These are phyloP conservation scores for Microvelia longipes DNA, from an alignment of 1,140 invertebrate species.

Conservation along the genomic window DNA sequence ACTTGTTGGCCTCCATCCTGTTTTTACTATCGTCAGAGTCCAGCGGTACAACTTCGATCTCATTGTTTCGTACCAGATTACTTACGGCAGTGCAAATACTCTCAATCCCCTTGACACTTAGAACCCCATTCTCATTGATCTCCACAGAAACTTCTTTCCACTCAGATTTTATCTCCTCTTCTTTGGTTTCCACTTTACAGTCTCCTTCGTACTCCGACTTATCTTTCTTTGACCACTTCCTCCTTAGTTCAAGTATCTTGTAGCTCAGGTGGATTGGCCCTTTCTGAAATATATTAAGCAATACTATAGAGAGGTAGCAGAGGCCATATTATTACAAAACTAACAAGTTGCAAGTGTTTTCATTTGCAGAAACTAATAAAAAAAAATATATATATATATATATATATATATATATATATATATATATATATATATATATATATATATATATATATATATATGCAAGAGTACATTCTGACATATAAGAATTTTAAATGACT, in stretches of 20 bases:
- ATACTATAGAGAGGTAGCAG: no score
- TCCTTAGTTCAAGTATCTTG: constrained; percentile 41
- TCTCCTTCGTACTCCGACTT: constrained; percentile 32
- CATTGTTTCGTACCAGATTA: not conserved
- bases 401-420: no score
- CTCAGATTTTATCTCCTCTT: constrained; percentile 19
- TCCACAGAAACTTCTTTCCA: constrained; percentile 52
- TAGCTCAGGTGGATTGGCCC: constrained; percentile 41
- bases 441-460: no score
- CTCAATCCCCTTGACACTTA: constrained; percentile 41
- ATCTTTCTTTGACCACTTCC: constrained; percentile 34
- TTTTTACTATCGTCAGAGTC: not conserved
- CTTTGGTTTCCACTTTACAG: constrained; percentile 12
- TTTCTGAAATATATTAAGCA: constrained; percentile 35
- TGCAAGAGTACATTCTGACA: no score
- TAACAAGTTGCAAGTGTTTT: no score
- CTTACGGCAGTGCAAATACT: not conserved
- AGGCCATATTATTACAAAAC: no score
- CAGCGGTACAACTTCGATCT: not conserved
- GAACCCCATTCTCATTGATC: constrained; percentile 51
- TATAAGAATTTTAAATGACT: no score
- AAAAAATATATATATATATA: no score
- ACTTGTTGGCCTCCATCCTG: constrained; percentile 14
- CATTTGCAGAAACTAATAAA: no score
- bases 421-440: no score